Evolutionary conservation across 2,113 vertebrate genomes (phyloP), one percentile per base, ranked within the genome.

Genomic region (Podilymbus podiceps): DNA sequence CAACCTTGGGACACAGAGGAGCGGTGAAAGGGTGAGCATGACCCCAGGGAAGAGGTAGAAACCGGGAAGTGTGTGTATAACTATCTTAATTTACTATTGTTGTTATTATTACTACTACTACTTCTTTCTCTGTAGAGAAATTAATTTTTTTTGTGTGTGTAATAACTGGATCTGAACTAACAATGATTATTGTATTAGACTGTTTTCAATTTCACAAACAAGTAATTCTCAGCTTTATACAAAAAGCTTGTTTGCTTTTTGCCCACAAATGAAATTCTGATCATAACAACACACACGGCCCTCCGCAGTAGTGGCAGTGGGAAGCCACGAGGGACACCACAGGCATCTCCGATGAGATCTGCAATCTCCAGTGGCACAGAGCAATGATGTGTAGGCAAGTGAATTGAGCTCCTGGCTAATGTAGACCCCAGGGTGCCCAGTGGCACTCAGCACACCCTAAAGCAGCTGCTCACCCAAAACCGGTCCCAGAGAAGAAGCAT

Each of bases 351-450:
- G 0, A 4, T 11, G 92, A 23, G 40, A 38, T 6, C 53, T 9
- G 38, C 15, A 18, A 2, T 72, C 71, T n/a, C 40, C 27, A 11
- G 77, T 1, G 12, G 38, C 76, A 33, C 81, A 1, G 17, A 46
- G 27, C 35, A 47, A 4, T 3, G 1, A 7, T 0, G 10, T 2
- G 21, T 31, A 27, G 46, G 69, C 46, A 31, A 53, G 30, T 2
- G n/a, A 79, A 19, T 12, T 4, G 46, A n/a, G 69, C 15, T 42
- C 28, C 53, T 1, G 4, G 24, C 13, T 47, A 2, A 27, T 1
- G 27, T n/a, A 15, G n/a, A 5, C 49, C 47, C 69, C 7, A 15
- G 53, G 60, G 53, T 24, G 23, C 53, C 60, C 27, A 2, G 53
- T 5, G 49, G 18, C 9, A 5, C 66, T 12, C 58, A 46, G 42